Percentiles rank a stretch among this genome's conserved stretches.
phyloP scores from a whole-genome alignment of 2,113 vertebrate species.

The Amazona vittata region DNA sequence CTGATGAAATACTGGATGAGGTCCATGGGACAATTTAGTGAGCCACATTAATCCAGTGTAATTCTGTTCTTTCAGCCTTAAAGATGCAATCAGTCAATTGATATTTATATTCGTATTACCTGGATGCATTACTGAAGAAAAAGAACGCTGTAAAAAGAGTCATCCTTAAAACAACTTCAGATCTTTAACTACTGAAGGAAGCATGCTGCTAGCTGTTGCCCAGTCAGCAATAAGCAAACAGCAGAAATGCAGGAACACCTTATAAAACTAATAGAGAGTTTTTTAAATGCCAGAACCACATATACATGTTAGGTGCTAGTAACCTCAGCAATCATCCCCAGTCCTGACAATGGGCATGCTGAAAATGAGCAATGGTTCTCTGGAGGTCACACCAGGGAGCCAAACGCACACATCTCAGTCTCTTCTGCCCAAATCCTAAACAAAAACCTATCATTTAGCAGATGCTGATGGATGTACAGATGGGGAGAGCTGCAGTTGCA shows the following conservation, averaged over 20 bases:
- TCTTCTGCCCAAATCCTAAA: background rate
- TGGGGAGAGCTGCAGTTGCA: background rate
- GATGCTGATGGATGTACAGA: background rate
- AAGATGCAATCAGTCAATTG: background rate
- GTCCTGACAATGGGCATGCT: background rate
- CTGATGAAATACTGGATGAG: background rate
- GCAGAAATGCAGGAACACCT: background rate
- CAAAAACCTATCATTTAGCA: background rate
- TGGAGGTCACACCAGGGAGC: background rate
- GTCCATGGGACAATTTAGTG: background rate
- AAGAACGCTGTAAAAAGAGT: background rate
- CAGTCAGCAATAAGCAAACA: background rate
- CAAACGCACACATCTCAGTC: background rate
- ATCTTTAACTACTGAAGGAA: background rate
- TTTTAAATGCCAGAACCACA: background rate
- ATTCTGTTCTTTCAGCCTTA: background rate
- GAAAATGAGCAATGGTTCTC: background rate
- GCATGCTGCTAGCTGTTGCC: background rate
- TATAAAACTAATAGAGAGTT: rapidly evolving
- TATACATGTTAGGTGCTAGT: background rate
- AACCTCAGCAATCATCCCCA: background rate
- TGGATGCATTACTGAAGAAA: background rate
- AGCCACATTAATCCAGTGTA: background rate
- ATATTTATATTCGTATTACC: background rate
- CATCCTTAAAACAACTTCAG: background rate